Evolutionary conservation across 2,113 vertebrate genomes (phyloP).

Genomic region (Greenwoodochromis staneri): DNA sequence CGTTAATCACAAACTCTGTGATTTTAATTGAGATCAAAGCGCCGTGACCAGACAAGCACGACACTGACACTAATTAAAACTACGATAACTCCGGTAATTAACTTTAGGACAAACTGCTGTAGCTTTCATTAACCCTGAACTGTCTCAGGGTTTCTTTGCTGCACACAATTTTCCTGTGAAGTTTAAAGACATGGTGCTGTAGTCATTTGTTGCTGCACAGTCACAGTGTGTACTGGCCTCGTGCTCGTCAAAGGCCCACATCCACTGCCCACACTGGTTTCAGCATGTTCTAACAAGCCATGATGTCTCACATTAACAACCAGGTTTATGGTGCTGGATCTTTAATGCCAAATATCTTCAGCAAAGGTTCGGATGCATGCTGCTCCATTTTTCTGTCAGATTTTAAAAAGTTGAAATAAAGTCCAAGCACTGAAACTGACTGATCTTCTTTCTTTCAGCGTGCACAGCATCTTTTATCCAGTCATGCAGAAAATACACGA

Average conservation of each 20-base stretch:
- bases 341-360: background rate
- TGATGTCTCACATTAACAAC: background rate
- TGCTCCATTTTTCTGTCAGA: background rate
- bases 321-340: background rate
- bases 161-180: background rate
- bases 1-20: background rate
- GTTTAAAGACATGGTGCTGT: background rate
- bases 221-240: background rate
- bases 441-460: fast-evolving
- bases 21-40: background rate
- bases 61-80: background rate
- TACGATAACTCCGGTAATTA: background rate
- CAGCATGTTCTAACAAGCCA: background rate
- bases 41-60: background rate
- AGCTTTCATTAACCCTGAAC: background rate
- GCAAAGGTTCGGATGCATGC: fast-evolving
- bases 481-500: background rate
- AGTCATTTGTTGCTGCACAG: background rate
- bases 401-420: background rate
- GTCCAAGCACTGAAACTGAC: fast-evolving
- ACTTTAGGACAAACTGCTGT: background rate
- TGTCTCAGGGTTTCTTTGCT: background rate
- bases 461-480: background rate
- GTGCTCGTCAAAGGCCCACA: background rate
- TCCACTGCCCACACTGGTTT: background rate